Base-by-base conservation (phyloP, 2,888 invertebrate genomes). In the Eustalomyia histrio region DNA sequence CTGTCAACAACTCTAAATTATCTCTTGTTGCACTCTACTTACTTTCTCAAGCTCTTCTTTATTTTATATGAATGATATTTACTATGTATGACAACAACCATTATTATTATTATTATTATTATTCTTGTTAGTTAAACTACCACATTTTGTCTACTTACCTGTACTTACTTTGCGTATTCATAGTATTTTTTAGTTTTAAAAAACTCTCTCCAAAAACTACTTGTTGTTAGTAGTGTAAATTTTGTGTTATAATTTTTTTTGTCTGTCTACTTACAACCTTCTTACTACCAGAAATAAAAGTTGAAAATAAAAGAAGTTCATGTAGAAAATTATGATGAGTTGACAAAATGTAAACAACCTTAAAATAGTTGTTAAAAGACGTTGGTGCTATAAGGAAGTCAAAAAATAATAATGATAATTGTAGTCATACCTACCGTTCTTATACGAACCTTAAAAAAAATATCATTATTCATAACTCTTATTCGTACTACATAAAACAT, bases 291-390 rank as follows among this genome's bases (percentile, higher is more conserved):
- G 33, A 61, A 61, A 21, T 35, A 75, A n/a, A 47, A 35, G 12
- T 39, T 61, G 21, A 55, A 47, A 60, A 65, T n/a, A 76, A 35
- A 43, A 74, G 47, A 72, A 76, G 64, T 73, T 74, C 29, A 75
- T 67, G 76, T 67, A 57, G 71, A 76, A 81, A 75, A 78, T 71
- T 78, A 75, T 78, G 74, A 78, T 78, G 81, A 75, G 78, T 68
- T 78, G 74, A 78, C 81, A 81, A 61, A 81, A 81, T 75, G 81
- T 73, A 81, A 78, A 78, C 81, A 81, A 75, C 71, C 78, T 78
- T 71, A 81, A 75, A 58, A 63, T 71, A 81, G 81, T 81, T 81
- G 71, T 75, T 71, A 71, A 75, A 63, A 81, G 69, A 58, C 78
- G 29, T 75, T 81, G 65, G 81, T 78, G 74, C 74, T 78, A 81